Evolutionary conservation across 2,888 invertebrate genomes (phyloP).

Genomic region (Hyposoter dolosus): DNA sequence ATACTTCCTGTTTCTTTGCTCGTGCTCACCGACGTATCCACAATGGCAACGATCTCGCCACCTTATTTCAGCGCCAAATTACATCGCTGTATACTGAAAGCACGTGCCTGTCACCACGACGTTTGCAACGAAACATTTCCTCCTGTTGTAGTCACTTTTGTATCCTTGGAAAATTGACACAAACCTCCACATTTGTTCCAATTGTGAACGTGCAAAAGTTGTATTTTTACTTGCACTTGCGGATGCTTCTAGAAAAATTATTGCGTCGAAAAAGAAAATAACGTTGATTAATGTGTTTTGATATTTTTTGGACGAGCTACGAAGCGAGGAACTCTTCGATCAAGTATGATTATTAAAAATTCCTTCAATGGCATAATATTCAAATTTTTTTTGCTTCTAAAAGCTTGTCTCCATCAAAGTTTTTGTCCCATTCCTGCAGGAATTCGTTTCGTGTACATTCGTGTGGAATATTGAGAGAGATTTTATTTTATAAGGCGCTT

Average conservation of each 20-base stretch:
- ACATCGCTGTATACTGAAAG: not conserved
- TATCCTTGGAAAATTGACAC: constrained; percentile 35
- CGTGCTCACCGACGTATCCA: constrained; percentile 1
- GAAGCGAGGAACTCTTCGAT: not conserved
- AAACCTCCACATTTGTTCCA: not conserved
- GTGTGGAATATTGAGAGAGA: not conserved
- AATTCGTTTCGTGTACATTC: not conserved
- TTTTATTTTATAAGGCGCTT: constrained; percentile 5
- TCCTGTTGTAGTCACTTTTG: not conserved
- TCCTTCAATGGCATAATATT: not conserved
- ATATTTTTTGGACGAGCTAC: not conserved
- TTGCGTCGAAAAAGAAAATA: not conserved
- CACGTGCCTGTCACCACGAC: not conserved
- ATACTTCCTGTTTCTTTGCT: constrained; percentile 44
- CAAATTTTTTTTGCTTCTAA: not conserved
- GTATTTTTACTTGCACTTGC: not conserved
- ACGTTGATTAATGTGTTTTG: not conserved
- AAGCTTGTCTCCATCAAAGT: not conserved
- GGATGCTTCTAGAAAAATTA: not conserved
- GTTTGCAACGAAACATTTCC: constrained; percentile 1
- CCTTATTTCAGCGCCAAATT: constrained; percentile 12
- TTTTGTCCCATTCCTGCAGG: not conserved
- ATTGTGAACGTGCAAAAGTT: not conserved
- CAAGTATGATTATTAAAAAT: not conserved
- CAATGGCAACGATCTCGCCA: constrained; percentile 52